Percentiles rank a stretch among this genome's conserved stretches.
Evolutionary conservation across 2,797 vertebrate genomes (phyloP).

Genomic region (Pristis pectinata): DNA sequence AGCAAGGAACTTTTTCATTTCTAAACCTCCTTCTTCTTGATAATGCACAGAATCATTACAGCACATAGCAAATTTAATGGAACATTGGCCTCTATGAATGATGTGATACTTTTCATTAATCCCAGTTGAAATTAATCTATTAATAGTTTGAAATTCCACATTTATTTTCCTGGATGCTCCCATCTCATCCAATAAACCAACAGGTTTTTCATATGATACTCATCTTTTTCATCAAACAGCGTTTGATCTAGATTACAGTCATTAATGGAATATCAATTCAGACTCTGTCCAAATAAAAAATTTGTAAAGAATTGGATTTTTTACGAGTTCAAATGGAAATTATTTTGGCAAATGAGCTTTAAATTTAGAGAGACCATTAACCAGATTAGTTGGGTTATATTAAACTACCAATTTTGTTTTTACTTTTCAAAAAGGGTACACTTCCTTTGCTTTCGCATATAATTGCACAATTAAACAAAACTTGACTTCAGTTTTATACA

Average conservation of each 20-base stretch:
- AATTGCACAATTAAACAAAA: background rate
- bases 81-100: conserved; percentile 33
- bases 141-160: background rate
- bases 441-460: background rate
- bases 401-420: background rate
- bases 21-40: background rate
- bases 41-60: conserved; percentile 18
- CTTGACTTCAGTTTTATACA: too few relatives aligned
- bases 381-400: background rate
- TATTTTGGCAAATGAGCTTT: background rate
- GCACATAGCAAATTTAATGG: conserved; percentile 24
- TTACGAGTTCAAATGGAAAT: background rate
- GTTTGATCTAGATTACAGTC: too few relatives aligned
- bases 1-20: conserved; percentile 1
- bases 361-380: background rate
- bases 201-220: background rate
- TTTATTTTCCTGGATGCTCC: conserved; percentile 23
- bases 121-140: background rate
- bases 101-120: conserved; percentile 30
- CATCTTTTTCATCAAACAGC: background rate
- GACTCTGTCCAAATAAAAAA: background rate
- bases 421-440: background rate
- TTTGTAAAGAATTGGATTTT: background rate
- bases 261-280: background rate
- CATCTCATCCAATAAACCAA: background rate